Evolutionary conservation across 1,140 invertebrate genomes (phyloP).

Genomic region (Cherax quadricarinatus): DNA sequence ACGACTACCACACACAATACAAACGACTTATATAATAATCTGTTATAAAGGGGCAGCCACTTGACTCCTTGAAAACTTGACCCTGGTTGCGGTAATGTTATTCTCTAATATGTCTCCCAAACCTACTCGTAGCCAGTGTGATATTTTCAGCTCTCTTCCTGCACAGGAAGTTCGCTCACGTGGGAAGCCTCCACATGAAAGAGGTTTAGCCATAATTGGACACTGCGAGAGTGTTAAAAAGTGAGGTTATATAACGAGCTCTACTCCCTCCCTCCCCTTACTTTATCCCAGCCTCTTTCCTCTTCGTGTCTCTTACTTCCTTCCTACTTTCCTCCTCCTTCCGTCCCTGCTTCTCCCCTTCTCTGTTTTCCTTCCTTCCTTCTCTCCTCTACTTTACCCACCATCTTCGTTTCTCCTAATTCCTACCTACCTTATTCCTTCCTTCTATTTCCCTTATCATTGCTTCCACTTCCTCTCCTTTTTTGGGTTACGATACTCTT

Average conservation of each 20-base stretch:
- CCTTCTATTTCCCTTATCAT: too few species aligned
- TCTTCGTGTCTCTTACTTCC: neutral
- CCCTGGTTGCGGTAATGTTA: neutral
- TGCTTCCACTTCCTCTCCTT: too few species aligned
- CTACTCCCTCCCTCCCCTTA: neutral
- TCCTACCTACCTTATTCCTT: too few species aligned
- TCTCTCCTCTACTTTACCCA: neutral
- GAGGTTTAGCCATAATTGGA: constrained; percentile 18
- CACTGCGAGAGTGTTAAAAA: neutral
- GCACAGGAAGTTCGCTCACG: neutral
- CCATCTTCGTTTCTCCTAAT: neutral
- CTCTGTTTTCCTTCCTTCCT: neutral
- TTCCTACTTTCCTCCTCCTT: neutral
- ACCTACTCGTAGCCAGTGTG: neutral
- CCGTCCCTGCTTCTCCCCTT: neutral
- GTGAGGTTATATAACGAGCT: neutral
- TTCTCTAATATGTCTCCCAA: constrained; percentile 1
- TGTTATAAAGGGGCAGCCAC: too few species aligned
- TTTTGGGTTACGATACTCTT: too few species aligned
- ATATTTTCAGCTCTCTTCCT: neutral
- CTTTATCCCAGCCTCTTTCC: neutral
- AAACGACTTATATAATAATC: too few species aligned
- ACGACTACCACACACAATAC: too few species aligned
- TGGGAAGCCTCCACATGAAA: neutral
- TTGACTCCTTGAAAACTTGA: neutral